Evolutionary conservation across 1,140 invertebrate genomes (phyloP), one percentile per base, ranked within the genome.

Genomic region (Coptotermes formosanus): DNA sequence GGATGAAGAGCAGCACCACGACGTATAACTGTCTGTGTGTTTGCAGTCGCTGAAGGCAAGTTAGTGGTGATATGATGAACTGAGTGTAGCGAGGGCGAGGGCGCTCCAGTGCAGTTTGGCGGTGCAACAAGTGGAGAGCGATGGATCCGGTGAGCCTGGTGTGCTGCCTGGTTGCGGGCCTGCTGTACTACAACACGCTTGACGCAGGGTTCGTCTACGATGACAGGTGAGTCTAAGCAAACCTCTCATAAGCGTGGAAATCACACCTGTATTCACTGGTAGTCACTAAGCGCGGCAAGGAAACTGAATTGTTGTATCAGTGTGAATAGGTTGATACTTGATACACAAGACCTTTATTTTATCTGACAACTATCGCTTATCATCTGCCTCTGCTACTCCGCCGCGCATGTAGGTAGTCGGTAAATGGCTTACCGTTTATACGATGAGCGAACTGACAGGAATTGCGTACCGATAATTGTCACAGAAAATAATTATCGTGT

Each of bases 191-290:
- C 91, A 97, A 98, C 92, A 97, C 97, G 11, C 91, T 98, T 88
- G 94, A 97, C 89, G 97, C 96, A 82, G 96, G 96, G 89, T 98
- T 98, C 92, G 97, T 97, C 88, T 98, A 98, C 91, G 97, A 98
- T 92, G 97, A 98, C 93, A 96, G 97, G 97, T 98, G 93, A 94
- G 93, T 88, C 8, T 12, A 48, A 25, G 4, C 8, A 14, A 82
- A 4, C 32, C 19, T n/a, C 75, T 43, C 0, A 32, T 21, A 43
- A 14, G 19, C 12, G 81, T 82, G 25, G 30, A 14, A 32, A 12
- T 30, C 6, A n/a, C 25, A 1, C 1, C 75, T 11, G 75, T 81
- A 21, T 48, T 12, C 0, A 48, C 11, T 9, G 9, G 0, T 48
- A 48, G 9, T 16, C 45, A 48, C 9, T 48, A 48, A 48, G 9